A percentile compares a stretch with the other conserved stretches of the same genome.
Conservation (phyloP, 2,797 vertebrate species). For the Buphagus erythrorhynchus region DNA sequence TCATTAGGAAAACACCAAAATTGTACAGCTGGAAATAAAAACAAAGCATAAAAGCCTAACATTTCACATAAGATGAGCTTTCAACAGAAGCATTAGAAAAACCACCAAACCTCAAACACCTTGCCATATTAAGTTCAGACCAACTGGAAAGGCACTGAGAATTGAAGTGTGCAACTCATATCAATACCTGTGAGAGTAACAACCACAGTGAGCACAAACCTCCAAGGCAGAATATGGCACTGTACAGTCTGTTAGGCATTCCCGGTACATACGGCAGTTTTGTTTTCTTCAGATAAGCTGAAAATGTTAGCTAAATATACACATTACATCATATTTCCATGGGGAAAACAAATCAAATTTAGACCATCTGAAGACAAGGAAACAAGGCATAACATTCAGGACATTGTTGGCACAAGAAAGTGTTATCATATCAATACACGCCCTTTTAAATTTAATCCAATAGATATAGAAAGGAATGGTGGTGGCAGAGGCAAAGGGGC, state of each 20-base stretch:
- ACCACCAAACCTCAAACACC: background rate
- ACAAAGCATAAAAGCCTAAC: background rate
- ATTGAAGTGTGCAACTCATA: conserved; percentile 9
- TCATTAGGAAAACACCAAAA: background rate
- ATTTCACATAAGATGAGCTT: background rate
- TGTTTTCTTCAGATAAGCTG: conserved; percentile 8
- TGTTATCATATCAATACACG: background rate
- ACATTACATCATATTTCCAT: background rate
- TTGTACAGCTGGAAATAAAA: background rate
- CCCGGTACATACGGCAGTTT: background rate
- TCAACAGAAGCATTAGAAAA: background rate
- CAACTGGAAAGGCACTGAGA: conserved; percentile 40
- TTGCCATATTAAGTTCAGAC: background rate
- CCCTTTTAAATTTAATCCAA: conserved; percentile 54
- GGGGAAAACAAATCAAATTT: background rate
- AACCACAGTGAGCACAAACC: background rate
- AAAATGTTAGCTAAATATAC: conserved; percentile 35
- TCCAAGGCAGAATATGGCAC: conserved; percentile 31
- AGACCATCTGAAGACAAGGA: background rate
- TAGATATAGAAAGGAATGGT: background rate
- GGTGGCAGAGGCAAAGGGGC: background rate
- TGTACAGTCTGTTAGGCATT: conserved; percentile 14
- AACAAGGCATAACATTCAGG: background rate
- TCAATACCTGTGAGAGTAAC: background rate
- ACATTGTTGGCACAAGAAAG: conserved; percentile 30